Evolutionary conservation across 2,888 invertebrate genomes (phyloP), one percentile per base, ranked within the genome.

Genomic region (Bhutanitis thaidina): DNA sequence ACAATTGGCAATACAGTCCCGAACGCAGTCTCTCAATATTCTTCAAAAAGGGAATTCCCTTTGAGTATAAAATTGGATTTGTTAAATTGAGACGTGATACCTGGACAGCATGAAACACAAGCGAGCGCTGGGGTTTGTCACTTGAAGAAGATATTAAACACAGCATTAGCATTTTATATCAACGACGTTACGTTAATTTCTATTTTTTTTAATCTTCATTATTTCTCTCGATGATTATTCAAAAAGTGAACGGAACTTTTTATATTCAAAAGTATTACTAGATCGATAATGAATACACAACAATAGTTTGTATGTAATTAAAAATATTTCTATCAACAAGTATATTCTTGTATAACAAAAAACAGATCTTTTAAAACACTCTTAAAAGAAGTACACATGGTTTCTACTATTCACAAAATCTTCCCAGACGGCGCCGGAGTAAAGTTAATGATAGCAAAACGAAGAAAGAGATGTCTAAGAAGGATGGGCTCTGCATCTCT

Each of bases 61-160:
- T 60, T 66, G 65, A 57, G 71, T 68, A 74, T 78, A 77, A 82
- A 86, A 88, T 85, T 85, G 81, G 83, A 87, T 87, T 86, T 87
- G 78, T 67, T 79, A 77, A 80, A 81, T 77, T 77, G 72, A 76
- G 71, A 82, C 83, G 85, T 83, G 85, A 60, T 50, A 50, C 51
- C 45, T 49, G 53, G 55, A 60, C 58, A 56, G 12, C n/a, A 8
- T 8, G 27, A 27, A 27, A 27, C 27, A 27, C 7, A 27, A 5
- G 8, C 27, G 27, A 20, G 20, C 5, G 5, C 5, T 20, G 5
- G 20, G 20, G 20, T 27, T 27, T 8, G 7, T 27, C 27, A 27
- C 27, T 27, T 27, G 7, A 5, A 27, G 8, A 27, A 27, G 1
- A 27, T 27, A 8, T 8, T 27, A 27, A 3, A 7, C 27, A 8